phyloP scores from a whole-genome alignment of 2,888 invertebrate genomes.

The Tineola bisselliella region DNA sequence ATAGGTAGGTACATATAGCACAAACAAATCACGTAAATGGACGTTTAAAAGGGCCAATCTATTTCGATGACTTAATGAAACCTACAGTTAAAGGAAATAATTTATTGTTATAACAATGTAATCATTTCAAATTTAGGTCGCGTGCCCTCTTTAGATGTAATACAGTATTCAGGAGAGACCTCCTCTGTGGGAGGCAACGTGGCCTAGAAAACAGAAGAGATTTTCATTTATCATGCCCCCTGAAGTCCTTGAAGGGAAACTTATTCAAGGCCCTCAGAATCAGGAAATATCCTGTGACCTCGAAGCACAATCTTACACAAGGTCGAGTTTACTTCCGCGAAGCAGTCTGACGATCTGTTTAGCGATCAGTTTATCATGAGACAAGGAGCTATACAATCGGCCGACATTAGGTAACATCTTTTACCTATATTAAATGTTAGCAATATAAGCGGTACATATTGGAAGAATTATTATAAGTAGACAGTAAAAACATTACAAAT shows the following conservation, averaged over 20 bases:
- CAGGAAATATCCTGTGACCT: constrained; percentile 46
- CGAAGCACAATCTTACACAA: constrained; percentile 12
- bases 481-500: neutral
- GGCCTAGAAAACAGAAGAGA: constrained; percentile 47
- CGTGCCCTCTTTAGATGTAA: constrained; percentile 16
- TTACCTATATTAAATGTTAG: neutral
- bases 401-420: no score
- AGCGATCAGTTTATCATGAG: constrained; percentile 19
- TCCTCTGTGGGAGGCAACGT: constrained; percentile 28
- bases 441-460: neutral
- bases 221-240: constrained; percentile 50
- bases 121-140: neutral
- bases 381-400: neutral
- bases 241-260: constrained; percentile 46
- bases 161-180: constrained; percentile 38
- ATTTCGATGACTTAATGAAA: neutral
- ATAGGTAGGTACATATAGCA: no score
- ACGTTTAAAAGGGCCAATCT: neutral
- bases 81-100: constrained; percentile 2
- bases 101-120: constrained; percentile 9
- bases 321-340: constrained; percentile 13
- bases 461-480: neutral
- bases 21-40: neutral
- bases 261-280: constrained; percentile 45
- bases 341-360: constrained; percentile 33